Percentiles rank a stretch among this genome's conserved stretches.
Conservation (phyloP, 2,888 invertebrate genomes). For the Copidosoma aretas region DNA sequence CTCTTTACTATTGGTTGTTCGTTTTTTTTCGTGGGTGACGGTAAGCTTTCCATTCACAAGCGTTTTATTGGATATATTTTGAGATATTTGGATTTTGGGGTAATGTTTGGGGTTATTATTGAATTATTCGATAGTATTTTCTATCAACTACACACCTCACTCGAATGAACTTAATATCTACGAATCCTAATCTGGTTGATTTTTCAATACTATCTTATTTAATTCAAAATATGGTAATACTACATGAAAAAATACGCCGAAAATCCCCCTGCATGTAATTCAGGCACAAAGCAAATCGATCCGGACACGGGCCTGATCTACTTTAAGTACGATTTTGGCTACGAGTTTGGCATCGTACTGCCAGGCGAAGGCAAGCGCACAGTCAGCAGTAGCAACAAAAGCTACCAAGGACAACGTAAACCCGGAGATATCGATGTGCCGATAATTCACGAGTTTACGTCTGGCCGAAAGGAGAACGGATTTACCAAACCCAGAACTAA, state of each 20-base stretch:
- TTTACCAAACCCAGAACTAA: conserved; percentile 46
- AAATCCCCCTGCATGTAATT: not conserved
- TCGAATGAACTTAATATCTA: too few relatives aligned
- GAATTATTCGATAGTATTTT: too few relatives aligned
- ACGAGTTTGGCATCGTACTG: conserved; percentile 77
- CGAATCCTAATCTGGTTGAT: too few relatives aligned
- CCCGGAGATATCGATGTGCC: conserved; percentile 71
- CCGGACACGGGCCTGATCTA: conserved; percentile 79
- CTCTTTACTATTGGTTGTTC: not conserved
- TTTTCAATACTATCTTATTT: too few relatives aligned
- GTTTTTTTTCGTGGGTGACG: too few relatives aligned
- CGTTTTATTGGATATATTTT: too few relatives aligned
- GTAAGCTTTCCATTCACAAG: too few relatives aligned
- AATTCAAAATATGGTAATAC: too few relatives aligned
- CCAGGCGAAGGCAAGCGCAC: conserved; percentile 70
- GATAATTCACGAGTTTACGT: conserved; percentile 70
- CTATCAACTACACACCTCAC: too few relatives aligned
- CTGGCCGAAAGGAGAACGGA: conserved; percentile 57
- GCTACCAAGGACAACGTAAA: conserved; percentile 61
- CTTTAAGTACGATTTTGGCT: conserved; percentile 83
- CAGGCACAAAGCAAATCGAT: conserved; percentile 77
- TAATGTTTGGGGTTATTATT: too few relatives aligned
- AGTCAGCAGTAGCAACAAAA: conserved; percentile 59
- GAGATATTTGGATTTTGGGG: too few relatives aligned
- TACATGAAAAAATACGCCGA: too few relatives aligned